Conservation (phyloP, 2,888 invertebrate genomes). For the Clanis bilineata region DNA sequence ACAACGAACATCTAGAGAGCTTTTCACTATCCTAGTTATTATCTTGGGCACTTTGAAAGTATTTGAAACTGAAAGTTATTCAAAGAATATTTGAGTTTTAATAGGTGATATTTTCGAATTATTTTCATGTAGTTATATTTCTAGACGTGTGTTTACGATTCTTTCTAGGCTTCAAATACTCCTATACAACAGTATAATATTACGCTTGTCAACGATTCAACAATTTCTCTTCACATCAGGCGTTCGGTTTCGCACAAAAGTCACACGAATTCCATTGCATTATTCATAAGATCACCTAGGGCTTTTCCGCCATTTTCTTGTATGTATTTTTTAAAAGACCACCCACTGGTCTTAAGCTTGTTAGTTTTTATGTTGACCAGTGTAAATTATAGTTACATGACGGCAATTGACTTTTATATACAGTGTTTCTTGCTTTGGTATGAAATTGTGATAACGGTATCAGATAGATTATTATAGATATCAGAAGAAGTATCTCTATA, state of each 20-base stretch:
- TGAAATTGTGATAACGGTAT: background rate
- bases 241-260: conserved; percentile 61
- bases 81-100: too few species aligned
- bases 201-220: background rate
- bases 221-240: conserved; percentile 5
- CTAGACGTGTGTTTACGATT: too few species aligned
- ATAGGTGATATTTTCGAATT: too few species aligned
- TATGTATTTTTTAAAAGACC: conserved; percentile 51
- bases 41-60: too few species aligned
- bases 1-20: too few species aligned
- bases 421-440: background rate
- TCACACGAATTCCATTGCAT: conserved; percentile 64
- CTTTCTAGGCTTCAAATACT: background rate
- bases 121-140: too few species aligned
- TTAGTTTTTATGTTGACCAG: conserved; percentile 50
- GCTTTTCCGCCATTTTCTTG: conserved; percentile 69
- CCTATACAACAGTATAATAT: background rate
- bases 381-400: conserved; percentile 37
- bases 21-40: too few species aligned
- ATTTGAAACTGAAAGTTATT: too few species aligned
- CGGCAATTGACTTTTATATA: conserved; percentile 8
- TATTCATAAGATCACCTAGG: conserved; percentile 64
- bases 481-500: too few species aligned
- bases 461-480: background rate
- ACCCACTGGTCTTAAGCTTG: conserved; percentile 46